These are phyloP conservation scores for Syncerus caffer DNA, from an alignment of 2,797 vertebrate genomes.

Conservation along the genomic window DNA sequence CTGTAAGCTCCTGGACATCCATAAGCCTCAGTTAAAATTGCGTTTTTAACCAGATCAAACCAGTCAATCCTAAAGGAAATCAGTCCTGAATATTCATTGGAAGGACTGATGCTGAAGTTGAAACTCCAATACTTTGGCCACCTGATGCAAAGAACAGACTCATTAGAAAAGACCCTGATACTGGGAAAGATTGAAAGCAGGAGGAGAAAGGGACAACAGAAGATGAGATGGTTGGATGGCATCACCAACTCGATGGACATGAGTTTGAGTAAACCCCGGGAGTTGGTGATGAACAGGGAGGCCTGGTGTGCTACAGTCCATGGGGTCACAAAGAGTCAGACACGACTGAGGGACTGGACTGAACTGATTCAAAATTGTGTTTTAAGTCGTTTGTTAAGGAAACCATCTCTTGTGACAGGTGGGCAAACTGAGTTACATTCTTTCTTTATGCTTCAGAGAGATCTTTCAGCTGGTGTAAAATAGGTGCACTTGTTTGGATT, in stretches of 20 bases:
- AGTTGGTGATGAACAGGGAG: background rate
- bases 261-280: background rate
- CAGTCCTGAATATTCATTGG: background rate
- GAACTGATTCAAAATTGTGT: background rate
- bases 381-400: background rate
- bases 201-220: background rate
- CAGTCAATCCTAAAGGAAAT: background rate
- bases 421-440: background rate
- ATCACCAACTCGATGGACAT: background rate
- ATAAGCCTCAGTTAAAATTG: background rate
- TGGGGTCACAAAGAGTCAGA: background rate
- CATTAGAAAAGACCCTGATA: background rate
- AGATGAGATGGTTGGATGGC: background rate
- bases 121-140: background rate
- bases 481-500: background rate
- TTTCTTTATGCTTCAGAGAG: conserved; percentile 4
- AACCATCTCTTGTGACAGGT: background rate
- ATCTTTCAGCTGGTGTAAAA: background rate
- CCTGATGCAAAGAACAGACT: background rate
- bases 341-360: background rate
- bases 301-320: background rate
- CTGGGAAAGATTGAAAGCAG: background rate
- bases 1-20: background rate
- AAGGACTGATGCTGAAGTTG: background rate
- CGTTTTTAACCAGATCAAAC: background rate